Evolutionary conservation across 1,140 invertebrate genomes (phyloP).

Genomic region (Teleogryllus occipitalis): DNA sequence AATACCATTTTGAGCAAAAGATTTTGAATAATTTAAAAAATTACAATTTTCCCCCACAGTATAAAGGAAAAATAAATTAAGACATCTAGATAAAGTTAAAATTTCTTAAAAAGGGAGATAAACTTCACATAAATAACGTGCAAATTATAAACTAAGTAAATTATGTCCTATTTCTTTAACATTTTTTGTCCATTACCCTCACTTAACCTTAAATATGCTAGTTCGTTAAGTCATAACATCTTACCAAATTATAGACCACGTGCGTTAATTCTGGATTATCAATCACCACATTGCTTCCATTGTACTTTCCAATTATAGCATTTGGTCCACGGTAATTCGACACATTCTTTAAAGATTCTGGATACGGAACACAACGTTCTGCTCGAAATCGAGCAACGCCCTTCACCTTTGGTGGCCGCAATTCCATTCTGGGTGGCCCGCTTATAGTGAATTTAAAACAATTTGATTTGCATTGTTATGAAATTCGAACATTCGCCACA

Average conservation of each 20-base stretch:
- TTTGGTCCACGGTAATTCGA: slow-evolving; percentile 39
- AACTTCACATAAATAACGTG: slow-evolving; percentile 10
- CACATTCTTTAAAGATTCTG: slow-evolving; percentile 26
- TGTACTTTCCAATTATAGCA: slow-evolving; percentile 50
- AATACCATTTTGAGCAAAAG: no score
- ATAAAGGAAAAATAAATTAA: not conserved
- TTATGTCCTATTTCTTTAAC: no score
- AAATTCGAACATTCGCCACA: no score
- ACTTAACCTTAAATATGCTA: not conserved
- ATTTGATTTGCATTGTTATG: no score
- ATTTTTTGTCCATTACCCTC: not conserved
- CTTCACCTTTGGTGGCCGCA: slow-evolving; percentile 38
- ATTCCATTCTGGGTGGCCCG: slow-evolving; percentile 35
- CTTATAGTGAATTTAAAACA: no score
- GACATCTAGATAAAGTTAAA: not conserved
- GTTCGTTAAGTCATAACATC: not conserved
- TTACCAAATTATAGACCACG: slow-evolving; percentile 52
- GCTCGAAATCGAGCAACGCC: slow-evolving; percentile 29
- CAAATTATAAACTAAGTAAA: slow-evolving; percentile 8
- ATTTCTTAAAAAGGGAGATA: not conserved
- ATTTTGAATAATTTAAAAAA: no score
- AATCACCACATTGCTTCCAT: slow-evolving; percentile 55
- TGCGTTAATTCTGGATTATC: slow-evolving; percentile 48
- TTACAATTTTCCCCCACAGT: no score
- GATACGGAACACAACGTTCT: slow-evolving; percentile 40